Base-by-base conservation (phyloP, 2,797 vertebrate genomes). In the Lepus oiostolus region DNA sequence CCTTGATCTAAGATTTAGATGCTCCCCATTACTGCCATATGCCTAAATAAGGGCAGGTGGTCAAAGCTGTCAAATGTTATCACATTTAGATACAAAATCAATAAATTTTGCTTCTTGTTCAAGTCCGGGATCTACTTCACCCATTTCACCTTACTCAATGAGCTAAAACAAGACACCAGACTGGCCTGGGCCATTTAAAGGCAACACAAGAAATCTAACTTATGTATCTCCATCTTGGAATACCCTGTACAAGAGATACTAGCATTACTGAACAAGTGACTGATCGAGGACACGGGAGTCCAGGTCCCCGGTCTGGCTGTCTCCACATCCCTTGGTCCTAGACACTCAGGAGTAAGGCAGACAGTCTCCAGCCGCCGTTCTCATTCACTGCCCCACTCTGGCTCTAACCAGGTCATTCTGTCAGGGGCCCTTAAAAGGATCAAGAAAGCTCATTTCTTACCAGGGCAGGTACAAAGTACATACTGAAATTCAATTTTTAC, bases 401-500 rank as follows among this genome's bases (percentile, higher is more conserved):
- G 54, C 38, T 86, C 52, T 71, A 72, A 84, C 26, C 3, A 84
- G 63, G 52, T 60, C 79, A 86, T 11, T 94, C 86, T 88, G 47
- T 76, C 67, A 83, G 70, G 21, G 52, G 38, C 1, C n/a, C 68
- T 81, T 67, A 80, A 72, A 62, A 96, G 52, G 13, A 68, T 0
- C 86, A 42, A 38, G 60, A 71, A 47, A 84, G 35, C 4, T 85
- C n/a, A 58, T 58, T 58, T 71, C 71, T 77, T n/a, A 94, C 30
- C 52, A 38, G 24, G 11, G 38, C 54, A 76, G 68, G 83, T 80
- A 93, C n/a, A 8, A 88, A 80, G 13, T 28, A 16, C 60, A 24
- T 84, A 62, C 83, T 76, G 68, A 92, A 95, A 79, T 68, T 94
- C 72, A 74, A 50, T 70, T 84, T 94, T 96, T 79, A 81, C 19